Base-by-base conservation (phyloP, 1,140 invertebrate species). In the Bombus balteatus region DNA sequence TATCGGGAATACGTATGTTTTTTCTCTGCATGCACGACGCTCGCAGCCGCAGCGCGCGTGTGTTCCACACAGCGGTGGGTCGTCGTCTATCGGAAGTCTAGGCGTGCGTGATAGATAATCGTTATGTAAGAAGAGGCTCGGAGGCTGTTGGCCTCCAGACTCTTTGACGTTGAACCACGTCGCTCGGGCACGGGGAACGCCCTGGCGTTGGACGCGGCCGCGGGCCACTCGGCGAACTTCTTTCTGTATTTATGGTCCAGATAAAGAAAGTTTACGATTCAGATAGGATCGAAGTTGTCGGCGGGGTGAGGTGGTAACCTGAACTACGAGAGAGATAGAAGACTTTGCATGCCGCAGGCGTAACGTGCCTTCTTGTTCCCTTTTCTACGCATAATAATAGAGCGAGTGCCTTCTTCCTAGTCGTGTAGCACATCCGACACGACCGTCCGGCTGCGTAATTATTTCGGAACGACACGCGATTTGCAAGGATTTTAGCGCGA, bases 1-100 rank as follows among this genome's bases (percentile, higher is more conserved):
- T 83, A 83, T 76, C 81, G 12, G 22, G 5, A 43, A 32, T n/a
- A 62, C 41, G 41, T 77, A 43, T 39, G 81, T 41, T 68, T 53
- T 62, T 57, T n/a, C 15, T 8, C 1, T 2, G n/a, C 32, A 5
- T 79, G 32, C 25, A 86, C n/a, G 3, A 2, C n/a, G 12, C 37
- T 59, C 32, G 43, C 25, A 66, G 39, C 34, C 62, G 37, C 5
- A 47, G 37, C 34, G 72, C 70, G 53, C 66, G 43, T 32, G 41
- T 25, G 43, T 43, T 13, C 22, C 28, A 39, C 41, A 43, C 71
- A 32, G 28, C 4, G n/a, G 1, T 22, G 41, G 47, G 47, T 53
- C 47, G 57, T 34, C 37, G 91, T 91, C 89, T 91, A 89, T 91
- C 81, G 88, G 37, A 87, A 88, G 92, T 92, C 90, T 92, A 89